Conservation (phyloP, 2,888 invertebrate species). For the Conus canariensis region DNA sequence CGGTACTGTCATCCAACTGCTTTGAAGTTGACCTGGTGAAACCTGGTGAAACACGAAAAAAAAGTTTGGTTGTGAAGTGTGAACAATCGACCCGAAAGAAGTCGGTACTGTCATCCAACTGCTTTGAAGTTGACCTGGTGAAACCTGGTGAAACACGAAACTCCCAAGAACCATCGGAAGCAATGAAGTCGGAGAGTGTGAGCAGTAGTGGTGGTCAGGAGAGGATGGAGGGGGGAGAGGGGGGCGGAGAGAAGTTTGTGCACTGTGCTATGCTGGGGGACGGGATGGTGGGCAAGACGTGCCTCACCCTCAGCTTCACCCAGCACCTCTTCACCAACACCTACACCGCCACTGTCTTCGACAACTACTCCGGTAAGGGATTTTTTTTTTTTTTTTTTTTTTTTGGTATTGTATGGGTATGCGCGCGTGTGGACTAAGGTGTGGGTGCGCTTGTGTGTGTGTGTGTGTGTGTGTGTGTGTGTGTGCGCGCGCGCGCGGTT, state of each 20-base stretch:
- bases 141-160: background rate
- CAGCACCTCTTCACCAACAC: conserved; percentile 52
- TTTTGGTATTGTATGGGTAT: background rate
- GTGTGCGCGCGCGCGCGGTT: background rate
- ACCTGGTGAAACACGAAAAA: background rate
- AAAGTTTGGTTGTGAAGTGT: background rate
- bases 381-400: background rate
- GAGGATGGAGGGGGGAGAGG: background rate
- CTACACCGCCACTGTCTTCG: conserved; percentile 64
- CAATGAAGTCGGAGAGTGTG: background rate
- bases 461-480: conserved; percentile 10
- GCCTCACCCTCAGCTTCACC: conserved; percentile 61
- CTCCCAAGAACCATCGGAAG: background rate
- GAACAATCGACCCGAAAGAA: no score
- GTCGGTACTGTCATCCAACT: background rate
- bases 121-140: background rate
- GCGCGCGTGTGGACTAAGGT: background rate
- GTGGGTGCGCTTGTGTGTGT: background rate
- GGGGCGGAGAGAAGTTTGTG: conserved; percentile 51
- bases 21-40: background rate
- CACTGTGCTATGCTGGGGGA: conserved; percentile 68
- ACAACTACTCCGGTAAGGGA: conserved; percentile 61
- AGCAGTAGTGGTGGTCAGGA: background rate
- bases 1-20: background rate
- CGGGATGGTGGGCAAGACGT: conserved; percentile 70